Conservation (phyloP, 2,888 invertebrate species). For the Chrysolina americana region DNA sequence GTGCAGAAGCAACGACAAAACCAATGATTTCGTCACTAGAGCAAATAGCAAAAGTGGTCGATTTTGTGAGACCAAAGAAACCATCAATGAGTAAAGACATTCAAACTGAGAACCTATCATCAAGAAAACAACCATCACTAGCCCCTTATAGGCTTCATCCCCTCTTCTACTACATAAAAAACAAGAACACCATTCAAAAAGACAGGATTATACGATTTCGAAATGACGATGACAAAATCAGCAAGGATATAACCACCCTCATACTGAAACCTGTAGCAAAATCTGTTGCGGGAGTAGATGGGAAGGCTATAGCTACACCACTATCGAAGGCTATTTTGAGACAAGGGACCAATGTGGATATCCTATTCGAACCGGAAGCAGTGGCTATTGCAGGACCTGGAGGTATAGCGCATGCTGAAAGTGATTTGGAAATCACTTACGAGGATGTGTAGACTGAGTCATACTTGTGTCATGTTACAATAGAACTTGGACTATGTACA, state of each 20-base stretch:
- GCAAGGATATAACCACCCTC: slow-evolving; percentile 66
- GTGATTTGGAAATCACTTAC: slow-evolving; percentile 74
- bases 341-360: slow-evolving; percentile 75
- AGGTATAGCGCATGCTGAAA: slow-evolving; percentile 83
- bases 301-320: slow-evolving; percentile 80
- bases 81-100: neutral
- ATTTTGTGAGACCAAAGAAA: slow-evolving; percentile 17
- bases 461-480: too few species aligned
- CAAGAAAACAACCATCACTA: slow-evolving; percentile 43
- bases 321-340: slow-evolving; percentile 77
- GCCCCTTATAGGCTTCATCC: slow-evolving; percentile 64
- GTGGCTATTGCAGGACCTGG: slow-evolving; percentile 83
- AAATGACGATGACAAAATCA: slow-evolving; percentile 48
- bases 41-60: slow-evolving; percentile 40
- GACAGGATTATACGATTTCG: slow-evolving; percentile 60
- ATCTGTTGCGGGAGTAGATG: slow-evolving; percentile 77
- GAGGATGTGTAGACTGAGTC: slow-evolving; percentile 54
- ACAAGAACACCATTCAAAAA: slow-evolving; percentile 59
- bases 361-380: slow-evolving; percentile 79
- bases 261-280: slow-evolving; percentile 78
- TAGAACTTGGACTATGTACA: too few species aligned
- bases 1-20: slow-evolving; percentile 20
- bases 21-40: slow-evolving; percentile 32
- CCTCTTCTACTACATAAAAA: slow-evolving; percentile 63
- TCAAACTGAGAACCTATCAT: slow-evolving; percentile 7